Conservation (phyloP, 2,888 invertebrate species). For the Troilus luridus region DNA sequence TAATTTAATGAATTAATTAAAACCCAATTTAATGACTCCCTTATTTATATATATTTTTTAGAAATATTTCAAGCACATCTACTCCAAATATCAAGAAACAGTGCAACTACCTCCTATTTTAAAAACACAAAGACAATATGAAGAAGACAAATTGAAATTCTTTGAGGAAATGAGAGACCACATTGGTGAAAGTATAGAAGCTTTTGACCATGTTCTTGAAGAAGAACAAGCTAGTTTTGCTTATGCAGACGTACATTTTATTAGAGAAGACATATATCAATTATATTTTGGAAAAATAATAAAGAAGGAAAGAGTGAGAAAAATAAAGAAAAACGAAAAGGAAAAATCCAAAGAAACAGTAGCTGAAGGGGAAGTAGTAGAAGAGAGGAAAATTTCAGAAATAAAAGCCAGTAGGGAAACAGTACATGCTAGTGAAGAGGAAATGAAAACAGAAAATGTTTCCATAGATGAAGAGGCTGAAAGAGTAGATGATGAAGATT, state of each 20-base stretch:
- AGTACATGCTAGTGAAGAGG: not conserved
- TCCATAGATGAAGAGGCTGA: not conserved
- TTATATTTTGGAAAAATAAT: not conserved
- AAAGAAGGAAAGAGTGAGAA: not conserved
- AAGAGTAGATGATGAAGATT: not conserved
- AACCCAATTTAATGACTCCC: no score
- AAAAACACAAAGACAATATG: conserved; percentile 6
- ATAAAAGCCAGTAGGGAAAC: not conserved
- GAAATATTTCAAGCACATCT: not conserved
- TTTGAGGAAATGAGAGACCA: not conserved
- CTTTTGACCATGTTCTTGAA: not conserved
- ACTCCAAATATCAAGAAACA: not conserved
- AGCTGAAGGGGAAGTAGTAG: not conserved
- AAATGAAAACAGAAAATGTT: not conserved
- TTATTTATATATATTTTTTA: not conserved
- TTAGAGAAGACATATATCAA: not conserved
- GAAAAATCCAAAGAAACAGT: not conserved
- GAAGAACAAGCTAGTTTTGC: not conserved
- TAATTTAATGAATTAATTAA: no score
- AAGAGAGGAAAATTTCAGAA: not conserved
- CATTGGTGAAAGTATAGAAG: not conserved
- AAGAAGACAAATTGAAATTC: conserved; percentile 26
- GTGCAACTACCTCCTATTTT: not conserved
- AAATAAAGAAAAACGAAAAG: conserved; percentile 10
- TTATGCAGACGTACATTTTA: not conserved